These are phyloP conservation scores for Microctonus brassicae DNA, from an alignment of 2,888 invertebrate genomes.

Conservation along the genomic window DNA sequence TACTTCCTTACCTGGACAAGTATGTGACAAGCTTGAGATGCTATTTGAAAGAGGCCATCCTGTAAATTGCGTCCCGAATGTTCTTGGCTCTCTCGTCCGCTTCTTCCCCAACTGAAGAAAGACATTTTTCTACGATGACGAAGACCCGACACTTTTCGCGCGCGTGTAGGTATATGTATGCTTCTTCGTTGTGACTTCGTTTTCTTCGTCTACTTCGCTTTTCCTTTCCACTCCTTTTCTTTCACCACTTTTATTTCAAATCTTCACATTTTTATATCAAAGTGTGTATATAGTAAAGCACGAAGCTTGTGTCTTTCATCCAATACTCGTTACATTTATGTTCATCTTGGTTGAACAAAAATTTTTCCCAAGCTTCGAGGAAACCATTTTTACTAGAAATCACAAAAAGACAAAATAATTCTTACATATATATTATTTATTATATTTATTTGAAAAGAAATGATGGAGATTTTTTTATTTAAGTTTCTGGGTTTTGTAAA, in stretches of 20 bases:
- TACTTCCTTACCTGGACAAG: constrained; percentile 76
- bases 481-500: no score
- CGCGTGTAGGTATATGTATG: background rate
- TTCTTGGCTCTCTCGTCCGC: constrained; percentile 49
- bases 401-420: background rate
- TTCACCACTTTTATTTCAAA: background rate
- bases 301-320: background rate
- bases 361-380: background rate
- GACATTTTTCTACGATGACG: constrained; percentile 52
- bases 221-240: background rate
- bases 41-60: constrained; percentile 83
- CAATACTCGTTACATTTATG: background rate
- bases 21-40: constrained; percentile 83
- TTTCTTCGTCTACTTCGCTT: constrained; percentile 13
- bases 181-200: constrained; percentile 6
- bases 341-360: background rate
- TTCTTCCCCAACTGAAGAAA: constrained; percentile 62
- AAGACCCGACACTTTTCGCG: background rate
- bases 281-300: background rate
- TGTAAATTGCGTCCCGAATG: constrained; percentile 74
- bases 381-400: constrained; percentile 1
- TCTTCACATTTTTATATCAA: constrained; percentile 3
- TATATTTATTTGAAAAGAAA: no score
- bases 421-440: no score
- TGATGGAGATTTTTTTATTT: no score